phyloP scores from a whole-genome alignment of 2,888 invertebrate genomes.

The Orthosia gothica region DNA sequence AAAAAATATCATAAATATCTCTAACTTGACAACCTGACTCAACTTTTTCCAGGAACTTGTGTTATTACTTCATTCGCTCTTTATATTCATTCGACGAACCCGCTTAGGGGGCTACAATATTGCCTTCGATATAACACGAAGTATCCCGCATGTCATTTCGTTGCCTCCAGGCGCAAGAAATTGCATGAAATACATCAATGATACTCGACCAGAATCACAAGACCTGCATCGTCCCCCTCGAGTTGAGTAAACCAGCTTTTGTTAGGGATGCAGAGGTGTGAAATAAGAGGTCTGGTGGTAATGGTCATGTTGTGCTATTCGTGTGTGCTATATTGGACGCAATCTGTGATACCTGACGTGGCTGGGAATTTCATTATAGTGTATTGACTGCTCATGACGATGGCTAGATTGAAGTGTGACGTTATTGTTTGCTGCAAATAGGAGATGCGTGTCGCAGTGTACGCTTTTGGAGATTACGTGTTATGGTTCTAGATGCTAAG shows the following conservation, averaged over 20 bases:
- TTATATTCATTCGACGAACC: constrained; percentile 74
- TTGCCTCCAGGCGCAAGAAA: constrained; percentile 88
- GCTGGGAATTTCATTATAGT: constrained; percentile 88
- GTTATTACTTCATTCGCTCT: constrained; percentile 67
- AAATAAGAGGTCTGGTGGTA: constrained; percentile 69
- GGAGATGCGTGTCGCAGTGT: constrained; percentile 41
- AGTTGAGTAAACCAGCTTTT: constrained; percentile 32
- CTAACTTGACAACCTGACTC: constrained; percentile 12
- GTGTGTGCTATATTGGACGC: constrained; percentile 85
- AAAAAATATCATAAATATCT: constrained; percentile 31
- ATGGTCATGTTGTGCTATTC: constrained; percentile 75
- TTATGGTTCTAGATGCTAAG: constrained; percentile 12
- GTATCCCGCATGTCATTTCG: constrained; percentile 86
- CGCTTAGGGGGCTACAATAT: constrained; percentile 80
- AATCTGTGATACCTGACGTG: constrained; percentile 88
- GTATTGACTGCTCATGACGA: constrained; percentile 84
- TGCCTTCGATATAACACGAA: constrained; percentile 83
- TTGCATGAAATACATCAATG: constrained; percentile 86
- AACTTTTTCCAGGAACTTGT: constrained; percentile 24
- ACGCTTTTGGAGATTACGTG: constrained; percentile 36
- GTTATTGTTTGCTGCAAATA: constrained; percentile 66
- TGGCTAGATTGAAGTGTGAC: constrained; percentile 76
- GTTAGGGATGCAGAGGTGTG: constrained; percentile 44
- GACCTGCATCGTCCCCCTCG: constrained; percentile 67
- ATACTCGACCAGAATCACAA: constrained; percentile 71